phyloP scores from a whole-genome alignment of 2,113 vertebrate species.

The Hippopotamus amphibius region DNA sequence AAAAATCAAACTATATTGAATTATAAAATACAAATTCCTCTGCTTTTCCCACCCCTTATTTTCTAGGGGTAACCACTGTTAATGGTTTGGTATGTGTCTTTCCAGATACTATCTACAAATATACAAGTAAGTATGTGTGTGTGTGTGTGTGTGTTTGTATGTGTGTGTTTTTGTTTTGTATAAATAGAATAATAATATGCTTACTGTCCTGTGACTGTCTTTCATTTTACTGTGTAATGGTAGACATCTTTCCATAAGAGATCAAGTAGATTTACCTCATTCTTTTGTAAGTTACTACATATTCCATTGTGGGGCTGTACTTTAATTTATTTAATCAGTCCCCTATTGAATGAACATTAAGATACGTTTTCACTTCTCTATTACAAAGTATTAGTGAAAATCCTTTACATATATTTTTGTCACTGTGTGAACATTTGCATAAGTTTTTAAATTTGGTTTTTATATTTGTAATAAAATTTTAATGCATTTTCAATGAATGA shows the following conservation, averaged over 20 bases:
- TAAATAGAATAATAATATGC: constrained; percentile 34
- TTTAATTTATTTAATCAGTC: constrained; percentile 38
- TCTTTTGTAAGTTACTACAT: constrained; percentile 56
- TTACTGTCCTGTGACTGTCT: constrained; percentile 62
- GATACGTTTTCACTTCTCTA: constrained; percentile 28
- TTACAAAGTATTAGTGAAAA: constrained; percentile 17
- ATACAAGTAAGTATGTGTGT: background rate
- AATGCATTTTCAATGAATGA: constrained; percentile 6
- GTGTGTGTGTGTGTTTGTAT: background rate
- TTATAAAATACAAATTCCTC: constrained; percentile 35
- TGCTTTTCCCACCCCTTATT: constrained; percentile 36
- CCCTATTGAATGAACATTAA: background rate
- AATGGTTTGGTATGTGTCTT: constrained; percentile 43
- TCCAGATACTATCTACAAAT: constrained; percentile 52
- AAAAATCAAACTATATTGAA: constrained; percentile 46
- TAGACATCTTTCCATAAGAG: constrained; percentile 52
- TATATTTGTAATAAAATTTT: constrained; percentile 52
- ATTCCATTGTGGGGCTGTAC: background rate
- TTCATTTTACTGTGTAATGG: constrained; percentile 41
- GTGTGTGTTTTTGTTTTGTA: constrained; percentile 58
- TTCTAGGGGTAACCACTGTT: constrained; percentile 51
- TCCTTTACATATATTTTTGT: constrained; percentile 47
- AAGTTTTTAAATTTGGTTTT: constrained; percentile 61
- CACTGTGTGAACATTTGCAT: constrained; percentile 9
- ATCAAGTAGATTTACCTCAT: constrained; percentile 65